Conservation (phyloP, 1,140 invertebrate species). For the Agrilus planipennis region DNA sequence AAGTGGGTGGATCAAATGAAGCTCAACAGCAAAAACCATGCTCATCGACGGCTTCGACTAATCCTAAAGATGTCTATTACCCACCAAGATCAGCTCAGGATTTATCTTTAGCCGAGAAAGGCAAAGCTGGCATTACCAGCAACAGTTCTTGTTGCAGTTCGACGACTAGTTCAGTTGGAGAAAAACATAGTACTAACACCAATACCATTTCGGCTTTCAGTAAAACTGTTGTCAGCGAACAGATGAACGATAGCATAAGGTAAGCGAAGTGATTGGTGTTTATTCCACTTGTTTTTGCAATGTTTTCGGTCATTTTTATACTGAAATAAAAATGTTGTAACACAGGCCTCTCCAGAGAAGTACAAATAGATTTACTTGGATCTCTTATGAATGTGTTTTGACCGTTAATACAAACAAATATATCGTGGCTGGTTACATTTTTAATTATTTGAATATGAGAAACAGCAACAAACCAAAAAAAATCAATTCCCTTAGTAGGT, state of each 20-base stretch:
- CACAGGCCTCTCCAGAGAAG: not conserved
- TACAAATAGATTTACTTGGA: too few relatives aligned
- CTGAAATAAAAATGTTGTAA: not conserved
- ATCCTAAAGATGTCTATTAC: constrained; percentile 9
- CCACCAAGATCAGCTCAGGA: constrained; percentile 31
- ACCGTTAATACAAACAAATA: too few relatives aligned
- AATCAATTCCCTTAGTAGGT: too few relatives aligned
- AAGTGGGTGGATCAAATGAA: constrained; percentile 43
- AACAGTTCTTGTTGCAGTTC: constrained; percentile 33
- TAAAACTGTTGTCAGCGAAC: too few relatives aligned
- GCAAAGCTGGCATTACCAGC: constrained; percentile 37
- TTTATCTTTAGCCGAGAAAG: constrained; percentile 45
- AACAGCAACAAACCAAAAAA: too few relatives aligned
- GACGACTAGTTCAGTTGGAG: constrained; percentile 31
- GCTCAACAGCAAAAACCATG: constrained; percentile 32
- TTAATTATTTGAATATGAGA: too few relatives aligned
- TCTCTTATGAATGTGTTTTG: too few relatives aligned
- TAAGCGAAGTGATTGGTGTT: constrained; percentile 2
- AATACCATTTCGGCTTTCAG: constrained; percentile 28
- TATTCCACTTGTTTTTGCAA: not conserved
- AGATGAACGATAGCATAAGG: constrained; percentile 1
- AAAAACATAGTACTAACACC: constrained; percentile 22
- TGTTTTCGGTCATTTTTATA: too few relatives aligned
- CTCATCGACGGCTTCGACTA: constrained; percentile 5
- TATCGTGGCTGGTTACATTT: too few relatives aligned